Evolutionary conservation across 2,888 invertebrate genomes (phyloP).

Genomic region (Ceratothoa steindachneri): DNA sequence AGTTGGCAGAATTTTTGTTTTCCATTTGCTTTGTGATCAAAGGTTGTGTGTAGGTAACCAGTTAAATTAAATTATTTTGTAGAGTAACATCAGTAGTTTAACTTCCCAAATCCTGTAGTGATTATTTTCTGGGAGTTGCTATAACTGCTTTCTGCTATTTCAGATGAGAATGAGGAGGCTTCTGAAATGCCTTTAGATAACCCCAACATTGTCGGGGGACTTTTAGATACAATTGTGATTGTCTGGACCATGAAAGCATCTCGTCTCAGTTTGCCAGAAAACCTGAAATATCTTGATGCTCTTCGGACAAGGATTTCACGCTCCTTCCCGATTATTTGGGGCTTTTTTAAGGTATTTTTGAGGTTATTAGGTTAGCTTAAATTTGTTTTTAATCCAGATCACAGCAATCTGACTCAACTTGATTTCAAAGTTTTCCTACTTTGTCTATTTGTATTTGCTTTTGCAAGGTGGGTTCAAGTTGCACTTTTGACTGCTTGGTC

Average conservation of each 20-base stretch:
- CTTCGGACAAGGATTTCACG: constrained; percentile 27
- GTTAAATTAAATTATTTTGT: too few relatives aligned
- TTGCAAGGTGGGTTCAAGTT: too few relatives aligned
- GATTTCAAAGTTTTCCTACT: not conserved
- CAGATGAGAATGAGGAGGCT: not conserved
- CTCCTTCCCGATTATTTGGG: constrained; percentile 29
- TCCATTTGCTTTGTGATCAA: too few relatives aligned
- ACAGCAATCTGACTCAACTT: not conserved
- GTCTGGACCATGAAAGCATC: constrained; percentile 38
- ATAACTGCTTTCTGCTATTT: too few relatives aligned
- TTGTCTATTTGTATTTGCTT: not conserved
- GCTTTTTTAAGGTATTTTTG: constrained; percentile 25
- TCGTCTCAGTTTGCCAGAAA: constrained; percentile 24
- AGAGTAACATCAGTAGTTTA: too few relatives aligned
- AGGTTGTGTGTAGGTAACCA: too few relatives aligned
- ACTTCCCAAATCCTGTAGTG: too few relatives aligned
- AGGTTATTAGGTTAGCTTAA: not conserved
- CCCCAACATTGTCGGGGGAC: constrained; percentile 28
- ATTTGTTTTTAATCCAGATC: not conserved
- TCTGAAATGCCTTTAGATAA: constrained; percentile 24
- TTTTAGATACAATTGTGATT: constrained; percentile 38
- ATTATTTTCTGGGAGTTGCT: too few relatives aligned
- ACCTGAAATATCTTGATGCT: constrained; percentile 32
- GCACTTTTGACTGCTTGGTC: too few relatives aligned
- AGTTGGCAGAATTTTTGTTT: too few relatives aligned